Base-by-base conservation (phyloP, 2,113 vertebrate genomes). In the Cephalopholis sonnerati region DNA sequence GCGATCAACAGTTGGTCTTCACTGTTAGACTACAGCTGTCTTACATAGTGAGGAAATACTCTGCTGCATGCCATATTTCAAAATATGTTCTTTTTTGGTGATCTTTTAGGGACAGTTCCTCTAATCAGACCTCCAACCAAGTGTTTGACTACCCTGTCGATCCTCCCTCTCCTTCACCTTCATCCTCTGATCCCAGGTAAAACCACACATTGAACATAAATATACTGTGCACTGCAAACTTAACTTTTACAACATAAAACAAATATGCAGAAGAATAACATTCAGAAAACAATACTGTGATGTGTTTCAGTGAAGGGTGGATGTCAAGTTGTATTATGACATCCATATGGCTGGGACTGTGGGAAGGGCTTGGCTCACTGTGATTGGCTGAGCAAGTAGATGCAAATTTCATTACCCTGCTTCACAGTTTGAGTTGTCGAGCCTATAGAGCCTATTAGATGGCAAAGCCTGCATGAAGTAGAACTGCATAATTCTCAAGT, bases 111-210 rank as follows among this genome's bases (percentile, higher is more conserved):
- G 44, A 70, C 51, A 75, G 64, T 39, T 18, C 29, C 9, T 64
- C 59, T 13, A 24, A 27, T 67, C 62, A 78, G 62, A 39, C 25
- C 24, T 24, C 53, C 10, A 25, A 36, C 27, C 41, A 94, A 94
- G 86, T 51, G 20, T 95, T 95, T 90, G 78, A 36, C 41, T 96
- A 96, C 82, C 96, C 96, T 44, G 85, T 92, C 13, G 92, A 94
- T 46, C 90, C 94, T 6, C 92, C 95, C 18, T 59, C 39, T 67
- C 11, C 64, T 22, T 32, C 78, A 27, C 79, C 93, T 22, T 92
- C 93, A 4, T 93, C 95, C 12, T 41, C 75, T 74, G 81, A 73
- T 57, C 81, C 87, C 61, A 93, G 94, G 95, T 94, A 85, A 61
- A 89, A 68, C 48, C 32, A 58, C 44, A n/a, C 1, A 41, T 41